Base-by-base conservation (phyloP, 2,797 vertebrate species). In the Aeoliscus strigatus region DNA sequence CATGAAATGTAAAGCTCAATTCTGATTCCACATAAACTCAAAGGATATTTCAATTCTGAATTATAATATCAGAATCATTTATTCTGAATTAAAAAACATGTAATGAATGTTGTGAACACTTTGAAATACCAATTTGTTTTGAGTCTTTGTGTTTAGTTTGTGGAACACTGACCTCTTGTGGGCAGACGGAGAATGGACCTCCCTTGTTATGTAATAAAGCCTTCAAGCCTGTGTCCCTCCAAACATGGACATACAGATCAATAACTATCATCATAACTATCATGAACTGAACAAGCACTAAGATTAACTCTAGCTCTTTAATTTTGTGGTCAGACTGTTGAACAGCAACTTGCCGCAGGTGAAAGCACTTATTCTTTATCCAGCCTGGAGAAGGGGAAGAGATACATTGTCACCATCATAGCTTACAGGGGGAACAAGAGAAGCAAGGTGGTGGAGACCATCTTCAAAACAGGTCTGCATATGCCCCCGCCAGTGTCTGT, bases 381-480 rank as follows among this genome's bases (percentile, higher is more conserved):
- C 39, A 71, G 65, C 26, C 82, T 94, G 51, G 75, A 76, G 52
- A 84, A 61, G 51, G 88, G 88, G 14, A 72, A 78, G 53, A 83
- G 60, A 15, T 92, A 92, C 36, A 67, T 81, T 0, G 41, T 91
- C 36, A 90, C 79, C 40, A 59, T 95, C 51, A 68, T 84, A 3
- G 93, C 92, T 32, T 92, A 86, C 52, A 87, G 77, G 24, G 90
- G 89, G 30, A 66, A 73, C 40, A 83, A 38, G 47, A 82, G 48
- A 66, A 96, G 93, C 82, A 89, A 43, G 31, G 76, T 70, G 33
- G 73, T 78, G 3, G 73, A 87, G 33, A 80, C 71, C 1, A 21
- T 56, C 36, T 94, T 95, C 46, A 86, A 74, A 67, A 92, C 93
- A 86, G 89, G 92, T 94, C 26, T 47, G 67, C 39, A 1, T 10